Percentiles rank a stretch among this genome's conserved stretches.
These are phyloP conservation scores for Glyphotaelius pellucidus DNA, from an alignment of 2,888 invertebrate genomes.

Conservation along the genomic window DNA sequence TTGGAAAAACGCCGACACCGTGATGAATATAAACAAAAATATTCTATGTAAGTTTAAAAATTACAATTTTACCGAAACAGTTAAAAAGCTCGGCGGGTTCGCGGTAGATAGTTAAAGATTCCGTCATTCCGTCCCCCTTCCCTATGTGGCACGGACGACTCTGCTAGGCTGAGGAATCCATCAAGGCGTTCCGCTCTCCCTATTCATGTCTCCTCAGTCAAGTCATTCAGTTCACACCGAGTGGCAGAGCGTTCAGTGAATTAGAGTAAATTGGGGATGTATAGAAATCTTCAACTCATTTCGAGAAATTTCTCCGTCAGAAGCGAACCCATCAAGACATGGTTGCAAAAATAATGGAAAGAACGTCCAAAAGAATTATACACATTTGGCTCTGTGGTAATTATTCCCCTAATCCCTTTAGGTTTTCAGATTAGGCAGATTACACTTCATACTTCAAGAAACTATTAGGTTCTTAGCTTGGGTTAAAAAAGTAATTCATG, in stretches of 20 bases:
- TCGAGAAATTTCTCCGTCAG: background rate
- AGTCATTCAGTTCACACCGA: too few species aligned
- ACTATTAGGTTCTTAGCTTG: too few species aligned
- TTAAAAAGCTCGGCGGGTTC: background rate
- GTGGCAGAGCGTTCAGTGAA: background rate
- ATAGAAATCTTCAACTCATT: background rate
- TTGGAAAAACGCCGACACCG: background rate
- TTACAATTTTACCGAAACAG: background rate
- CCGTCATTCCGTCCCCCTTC: background rate
- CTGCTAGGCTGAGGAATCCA: too few species aligned
- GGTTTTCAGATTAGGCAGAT: too few species aligned
- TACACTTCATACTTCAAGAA: too few species aligned
- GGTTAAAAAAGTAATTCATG: too few species aligned
- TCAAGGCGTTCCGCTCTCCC: too few species aligned
- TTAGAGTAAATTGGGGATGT: background rate
- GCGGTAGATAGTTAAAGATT: background rate
- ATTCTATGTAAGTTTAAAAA: background rate
- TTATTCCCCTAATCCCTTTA: too few species aligned
- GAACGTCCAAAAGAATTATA: background rate
- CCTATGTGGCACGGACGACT: background rate
- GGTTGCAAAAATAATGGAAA: background rate
- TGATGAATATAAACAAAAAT: constrained; percentile 6
- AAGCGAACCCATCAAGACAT: background rate
- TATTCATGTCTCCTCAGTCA: too few species aligned
- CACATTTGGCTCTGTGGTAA: too few species aligned